Evolutionary conservation across 2,797 vertebrate species (phyloP), one percentile per base, ranked within the genome.

Genomic region (Eulemur mongoz): DNA sequence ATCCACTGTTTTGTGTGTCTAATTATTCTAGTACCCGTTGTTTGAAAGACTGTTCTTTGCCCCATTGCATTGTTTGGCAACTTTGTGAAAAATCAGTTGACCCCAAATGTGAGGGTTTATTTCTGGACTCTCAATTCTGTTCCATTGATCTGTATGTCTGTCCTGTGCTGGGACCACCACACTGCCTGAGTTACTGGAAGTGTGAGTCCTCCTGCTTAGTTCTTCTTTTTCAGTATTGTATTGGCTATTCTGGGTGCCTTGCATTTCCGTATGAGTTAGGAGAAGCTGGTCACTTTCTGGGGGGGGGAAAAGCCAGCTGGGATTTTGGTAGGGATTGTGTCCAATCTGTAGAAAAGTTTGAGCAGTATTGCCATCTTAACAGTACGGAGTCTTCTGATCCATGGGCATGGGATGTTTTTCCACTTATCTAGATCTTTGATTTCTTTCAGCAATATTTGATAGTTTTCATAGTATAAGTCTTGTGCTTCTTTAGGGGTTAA

Each of bases 161-260:
- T 78, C 17, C 27, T 17, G 0, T 38, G 38, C 4, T 8, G 15
- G 6, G 22, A 57, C 23, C 20, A 12, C 13, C 9, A 7, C 11
- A 4, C 35, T 45, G 4, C 13, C 35, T 45, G n/a, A 18, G 14
- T 50, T 48, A 35, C 63, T 7, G 22, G 32, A 52, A 40, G 10
- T 30, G 2, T 22, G 23, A 32, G 45, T 45, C 35, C 45, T 88
- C 61, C 18, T 27, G 27, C 48, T 23, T 54, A 4, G 22, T 18
- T 61, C 8, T 61, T 82, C 4, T 61, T 32, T 75, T 75, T 63
- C 59, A 69, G 20, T 35, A 73, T n/a, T 32, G 7, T 85, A 72
- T 57, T 54, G 38, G 32, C 50, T 94, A 0, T 90, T 75, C 23
- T 70, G 84, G 35, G 40, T 48, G 43, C 4, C 63, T 38, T 20